A percentile compares a stretch with the other conserved stretches of the same genome.
phyloP scores from a whole-genome alignment of 2,113 vertebrate species.

The Scytalopus superciliaris region DNA sequence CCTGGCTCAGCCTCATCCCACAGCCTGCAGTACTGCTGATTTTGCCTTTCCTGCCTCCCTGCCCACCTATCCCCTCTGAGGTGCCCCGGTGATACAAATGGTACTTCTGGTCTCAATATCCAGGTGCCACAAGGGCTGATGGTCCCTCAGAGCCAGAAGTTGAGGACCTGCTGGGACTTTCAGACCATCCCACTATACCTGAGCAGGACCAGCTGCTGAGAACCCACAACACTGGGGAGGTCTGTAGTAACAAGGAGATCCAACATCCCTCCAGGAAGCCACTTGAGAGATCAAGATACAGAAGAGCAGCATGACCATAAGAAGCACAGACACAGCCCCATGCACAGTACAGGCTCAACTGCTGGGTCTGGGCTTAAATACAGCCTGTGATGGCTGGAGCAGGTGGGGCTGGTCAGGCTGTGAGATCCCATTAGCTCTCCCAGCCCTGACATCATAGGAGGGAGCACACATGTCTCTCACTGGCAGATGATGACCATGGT shows the following conservation, averaged over 20 bases:
- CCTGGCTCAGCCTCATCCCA: background rate
- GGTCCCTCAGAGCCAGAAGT: background rate
- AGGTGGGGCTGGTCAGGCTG: background rate
- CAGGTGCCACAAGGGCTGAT: background rate
- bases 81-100: background rate
- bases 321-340: rapidly evolving
- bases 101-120: background rate
- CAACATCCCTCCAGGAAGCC: rapidly evolving
- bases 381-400: background rate
- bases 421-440: background rate
- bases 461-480: rapidly evolving
- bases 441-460: background rate
- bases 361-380: background rate
- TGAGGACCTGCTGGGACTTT: background rate
- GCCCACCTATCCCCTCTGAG: background rate
- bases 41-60: background rate
- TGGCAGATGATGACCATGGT: background rate
- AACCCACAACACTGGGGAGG: rapidly evolving
- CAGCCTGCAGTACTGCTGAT: rapidly evolving
- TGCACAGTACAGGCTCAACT: rapidly evolving
- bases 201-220: background rate
- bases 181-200: background rate
- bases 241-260: background rate
- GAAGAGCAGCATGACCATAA: rapidly evolving
- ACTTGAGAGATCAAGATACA: rapidly evolving